Percentiles rank a stretch among this genome's conserved stretches.
Conservation (phyloP, 1,140 invertebrate species). For the Diorhabda carinulata region DNA sequence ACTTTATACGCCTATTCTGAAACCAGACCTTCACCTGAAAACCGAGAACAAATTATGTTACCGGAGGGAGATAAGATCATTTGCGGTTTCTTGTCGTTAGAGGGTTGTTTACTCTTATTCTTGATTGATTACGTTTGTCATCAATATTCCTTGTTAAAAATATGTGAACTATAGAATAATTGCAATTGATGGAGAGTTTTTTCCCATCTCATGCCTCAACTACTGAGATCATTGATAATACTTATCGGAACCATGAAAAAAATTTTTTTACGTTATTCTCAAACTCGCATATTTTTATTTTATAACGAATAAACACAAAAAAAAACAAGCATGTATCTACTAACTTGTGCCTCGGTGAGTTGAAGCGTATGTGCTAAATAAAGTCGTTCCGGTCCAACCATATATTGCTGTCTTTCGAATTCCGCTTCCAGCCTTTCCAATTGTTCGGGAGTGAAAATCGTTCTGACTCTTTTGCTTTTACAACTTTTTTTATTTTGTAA, state of each 20-base stretch:
- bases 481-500: slow-evolving; percentile 41
- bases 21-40: slow-evolving; percentile 94
- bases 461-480: slow-evolving; percentile 75
- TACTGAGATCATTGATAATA: too few species aligned
- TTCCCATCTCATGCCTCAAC: too few species aligned
- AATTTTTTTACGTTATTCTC: too few species aligned
- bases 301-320: too few species aligned
- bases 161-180: too few species aligned
- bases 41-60: background rate
- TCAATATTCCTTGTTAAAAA: too few species aligned
- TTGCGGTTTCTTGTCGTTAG: background rate
- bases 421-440: slow-evolving; percentile 85
- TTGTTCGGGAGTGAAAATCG: slow-evolving; percentile 93
- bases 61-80: background rate
- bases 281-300: too few species aligned
- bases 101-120: too few species aligned
- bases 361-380: slow-evolving; percentile 84
- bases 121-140: too few species aligned
- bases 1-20: slow-evolving; percentile 93
- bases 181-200: too few species aligned
- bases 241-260: too few species aligned
- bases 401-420: slow-evolving; percentile 91
- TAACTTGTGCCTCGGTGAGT: slow-evolving; percentile 85
- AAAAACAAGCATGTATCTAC: background rate
- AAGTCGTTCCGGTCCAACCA: slow-evolving; percentile 89